A percentile compares a stretch with the other conserved stretches of the same genome.
phyloP scores from a whole-genome alignment of 1,140 invertebrate species.

The Carposina sasakii region DNA sequence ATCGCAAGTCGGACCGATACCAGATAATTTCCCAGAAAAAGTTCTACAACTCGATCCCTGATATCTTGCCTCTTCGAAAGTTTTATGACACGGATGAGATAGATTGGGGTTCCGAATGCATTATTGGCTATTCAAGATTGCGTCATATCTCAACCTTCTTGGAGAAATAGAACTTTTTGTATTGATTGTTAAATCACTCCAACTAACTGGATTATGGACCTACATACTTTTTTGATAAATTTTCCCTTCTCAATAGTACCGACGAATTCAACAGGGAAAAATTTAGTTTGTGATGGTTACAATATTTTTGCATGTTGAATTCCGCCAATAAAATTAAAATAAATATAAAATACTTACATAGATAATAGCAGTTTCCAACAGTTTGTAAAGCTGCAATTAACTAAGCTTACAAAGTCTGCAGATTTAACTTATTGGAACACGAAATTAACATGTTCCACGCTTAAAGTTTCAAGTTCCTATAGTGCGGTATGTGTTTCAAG shows the following conservation, averaged over 20 bases:
- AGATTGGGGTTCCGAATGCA: conserved; percentile 54
- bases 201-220: too few relatives aligned
- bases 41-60: conserved; percentile 41
- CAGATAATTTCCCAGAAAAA: too few relatives aligned
- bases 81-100: conserved; percentile 58
- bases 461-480: neutral
- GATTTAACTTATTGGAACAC: neutral
- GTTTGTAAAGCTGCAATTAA: too few relatives aligned
- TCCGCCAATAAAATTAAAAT: too few relatives aligned
- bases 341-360: too few relatives aligned
- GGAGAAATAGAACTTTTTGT: neutral
- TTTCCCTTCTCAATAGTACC: too few relatives aligned
- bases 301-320: too few relatives aligned
- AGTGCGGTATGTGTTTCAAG: neutral
- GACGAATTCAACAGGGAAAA: too few relatives aligned
- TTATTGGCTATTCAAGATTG: conserved; percentile 54
- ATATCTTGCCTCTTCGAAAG: conserved; percentile 43
- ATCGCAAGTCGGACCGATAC: conserved; percentile 30
- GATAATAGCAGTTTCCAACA: too few relatives aligned
- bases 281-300: too few relatives aligned
- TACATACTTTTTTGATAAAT: too few relatives aligned
- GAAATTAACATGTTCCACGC: neutral
- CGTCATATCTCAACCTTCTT: conserved; percentile 28
- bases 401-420: neutral
- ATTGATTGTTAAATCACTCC: too few relatives aligned